Evolutionary conservation across 2,888 invertebrate genomes (phyloP).

Genomic region (Acleris holmiana): DNA sequence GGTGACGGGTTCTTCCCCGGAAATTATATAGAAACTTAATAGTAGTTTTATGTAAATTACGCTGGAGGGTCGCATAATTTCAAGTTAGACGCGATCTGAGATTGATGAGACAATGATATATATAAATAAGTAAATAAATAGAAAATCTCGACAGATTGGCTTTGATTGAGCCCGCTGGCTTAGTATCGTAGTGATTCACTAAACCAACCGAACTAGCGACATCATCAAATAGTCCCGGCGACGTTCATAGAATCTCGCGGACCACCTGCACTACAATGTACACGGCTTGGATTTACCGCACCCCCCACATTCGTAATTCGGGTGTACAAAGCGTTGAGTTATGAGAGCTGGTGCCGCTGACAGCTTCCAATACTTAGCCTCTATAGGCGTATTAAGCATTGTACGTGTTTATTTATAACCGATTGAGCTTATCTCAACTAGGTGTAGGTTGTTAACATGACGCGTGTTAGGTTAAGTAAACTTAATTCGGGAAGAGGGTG

Average conservation of each 20-base stretch:
- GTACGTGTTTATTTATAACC: conserved; percentile 35
- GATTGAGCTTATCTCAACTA: conserved; percentile 16
- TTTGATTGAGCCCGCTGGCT: too few relatives aligned
- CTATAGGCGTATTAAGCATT: conserved; percentile 40
- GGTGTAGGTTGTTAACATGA: conserved; percentile 10
- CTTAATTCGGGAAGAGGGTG: too few relatives aligned
- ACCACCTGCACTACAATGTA: conserved; percentile 11
- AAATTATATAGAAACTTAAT: too few relatives aligned
- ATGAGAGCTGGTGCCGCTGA: conserved; percentile 48
- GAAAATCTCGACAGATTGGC: too few relatives aligned
- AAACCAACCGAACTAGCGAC: too few relatives aligned
- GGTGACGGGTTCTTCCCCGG: too few relatives aligned
- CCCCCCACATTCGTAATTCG: conserved; percentile 46
- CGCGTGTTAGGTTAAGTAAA: not conserved
- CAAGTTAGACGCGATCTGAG: too few relatives aligned
- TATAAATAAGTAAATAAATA: too few relatives aligned
- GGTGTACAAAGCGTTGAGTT: conserved; percentile 56
- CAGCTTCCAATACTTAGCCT: conserved; percentile 49
- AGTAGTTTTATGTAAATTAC: too few relatives aligned
- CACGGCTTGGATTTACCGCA: conserved; percentile 20
- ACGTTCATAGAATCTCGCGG: not conserved
- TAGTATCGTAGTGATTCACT: too few relatives aligned
- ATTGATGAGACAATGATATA: too few relatives aligned
- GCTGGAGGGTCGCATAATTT: too few relatives aligned
- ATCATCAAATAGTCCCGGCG: not conserved